These are phyloP conservation scores for Sycophaga agraensis DNA, from an alignment of 1,140 invertebrate genomes.

Conservation along the genomic window DNA sequence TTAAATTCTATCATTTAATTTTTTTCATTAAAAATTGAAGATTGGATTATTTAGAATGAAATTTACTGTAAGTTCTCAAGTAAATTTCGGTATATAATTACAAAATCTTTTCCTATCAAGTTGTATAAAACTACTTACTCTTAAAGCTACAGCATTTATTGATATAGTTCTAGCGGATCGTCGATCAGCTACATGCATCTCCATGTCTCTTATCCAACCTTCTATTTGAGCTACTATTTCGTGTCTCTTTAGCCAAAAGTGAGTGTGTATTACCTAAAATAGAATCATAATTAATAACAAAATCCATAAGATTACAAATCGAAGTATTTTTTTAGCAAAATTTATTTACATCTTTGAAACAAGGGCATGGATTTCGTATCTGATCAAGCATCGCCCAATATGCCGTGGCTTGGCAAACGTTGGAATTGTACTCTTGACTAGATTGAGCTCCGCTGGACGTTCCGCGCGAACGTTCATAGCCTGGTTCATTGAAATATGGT, in stretches of 20 bases:
- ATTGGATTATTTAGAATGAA: no score
- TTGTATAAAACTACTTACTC: constrained; percentile 60
- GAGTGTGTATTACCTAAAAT: constrained; percentile 81
- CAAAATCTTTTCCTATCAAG: no score
- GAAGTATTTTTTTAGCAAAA: not conserved
- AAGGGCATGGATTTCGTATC: constrained; percentile 85
- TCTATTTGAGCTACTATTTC: constrained; percentile 89
- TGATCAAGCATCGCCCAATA: constrained; percentile 97
- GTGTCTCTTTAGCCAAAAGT: constrained; percentile 93
- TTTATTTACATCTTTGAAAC: constrained; percentile 80
- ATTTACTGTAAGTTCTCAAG: no score
- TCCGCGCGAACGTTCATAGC: constrained; percentile 89
- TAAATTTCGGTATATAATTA: no score
- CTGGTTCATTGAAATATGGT: constrained; percentile 98
- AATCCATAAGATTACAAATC: not conserved
- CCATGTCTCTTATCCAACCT: constrained; percentile 86
- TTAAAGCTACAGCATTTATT: constrained; percentile 74
- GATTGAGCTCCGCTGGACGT: constrained; percentile 85
- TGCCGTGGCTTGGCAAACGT: constrained; percentile 92
- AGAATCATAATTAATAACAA: not conserved
- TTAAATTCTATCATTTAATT: no score
- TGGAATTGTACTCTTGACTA: constrained; percentile 91
- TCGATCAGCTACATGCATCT: constrained; percentile 72
- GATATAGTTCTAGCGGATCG: constrained; percentile 73
- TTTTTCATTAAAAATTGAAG: no score